Conservation (phyloP, 2,888 invertebrate genomes). For the Epirrhoe tristata region DNA sequence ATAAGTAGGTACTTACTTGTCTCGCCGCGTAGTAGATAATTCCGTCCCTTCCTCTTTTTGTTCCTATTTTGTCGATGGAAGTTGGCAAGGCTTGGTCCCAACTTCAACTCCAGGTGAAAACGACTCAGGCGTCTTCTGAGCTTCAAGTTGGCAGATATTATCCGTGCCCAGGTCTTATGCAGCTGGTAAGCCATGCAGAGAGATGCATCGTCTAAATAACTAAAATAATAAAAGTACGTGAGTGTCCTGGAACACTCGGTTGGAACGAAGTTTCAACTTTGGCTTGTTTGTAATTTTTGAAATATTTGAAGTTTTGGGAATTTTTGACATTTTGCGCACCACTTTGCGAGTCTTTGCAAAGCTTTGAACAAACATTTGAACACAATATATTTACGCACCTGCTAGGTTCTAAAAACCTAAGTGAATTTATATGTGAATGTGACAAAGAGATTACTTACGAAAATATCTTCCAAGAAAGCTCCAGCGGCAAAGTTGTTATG, state of each 20-base stretch:
- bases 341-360: no score
- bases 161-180: constrained; percentile 62
- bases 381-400: no score
- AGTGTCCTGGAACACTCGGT: no score
- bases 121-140: constrained; percentile 63
- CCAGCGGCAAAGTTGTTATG: constrained; percentile 72
- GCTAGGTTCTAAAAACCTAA: not conserved
- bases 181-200: constrained; percentile 59
- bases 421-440: not conserved
- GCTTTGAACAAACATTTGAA: no score
- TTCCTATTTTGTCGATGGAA: constrained; percentile 61
- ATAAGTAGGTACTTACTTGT: constrained; percentile 57
- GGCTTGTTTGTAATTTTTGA: no score
- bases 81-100: constrained; percentile 66
- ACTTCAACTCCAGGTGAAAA: constrained; percentile 62
- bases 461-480: constrained; percentile 78
- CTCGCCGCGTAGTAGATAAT: constrained; percentile 57
- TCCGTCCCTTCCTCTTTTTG: constrained; percentile 52
- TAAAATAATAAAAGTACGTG: constrained; percentile 46
- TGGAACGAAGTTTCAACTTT: no score
- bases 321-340: no score
- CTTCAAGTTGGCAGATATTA: constrained; percentile 62
- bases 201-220: constrained; percentile 67
- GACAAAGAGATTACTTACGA: constrained; percentile 63
- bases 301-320: no score